A percentile compares a stretch with the other conserved stretches of the same genome.
phyloP scores from a whole-genome alignment of 1,140 invertebrate species.

The Acyrthosiphon pisum region DNA sequence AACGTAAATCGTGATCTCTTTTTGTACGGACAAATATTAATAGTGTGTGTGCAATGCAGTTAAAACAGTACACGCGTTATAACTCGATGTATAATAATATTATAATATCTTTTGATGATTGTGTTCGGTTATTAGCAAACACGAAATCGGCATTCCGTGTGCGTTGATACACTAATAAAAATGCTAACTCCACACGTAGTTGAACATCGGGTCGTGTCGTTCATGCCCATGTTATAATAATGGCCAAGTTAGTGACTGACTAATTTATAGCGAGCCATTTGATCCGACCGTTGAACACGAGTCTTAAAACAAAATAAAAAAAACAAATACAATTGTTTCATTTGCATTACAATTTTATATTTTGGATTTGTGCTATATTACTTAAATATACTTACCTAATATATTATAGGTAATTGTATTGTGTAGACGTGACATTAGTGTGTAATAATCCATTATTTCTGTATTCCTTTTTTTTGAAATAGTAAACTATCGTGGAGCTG shows the following conservation, averaged over 20 bases:
- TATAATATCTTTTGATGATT: neutral
- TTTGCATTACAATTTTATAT: neutral
- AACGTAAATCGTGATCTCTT: conserved; percentile 15
- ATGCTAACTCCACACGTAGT: neutral
- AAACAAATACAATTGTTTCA: neutral
- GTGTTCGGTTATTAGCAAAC: neutral
- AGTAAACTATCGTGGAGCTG: neutral
- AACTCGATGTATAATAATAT: neutral
- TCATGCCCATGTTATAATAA: neutral
- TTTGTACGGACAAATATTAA: neutral
- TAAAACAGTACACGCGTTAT: neutral
- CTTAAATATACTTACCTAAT: neutral
- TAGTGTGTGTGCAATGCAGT: neutral
- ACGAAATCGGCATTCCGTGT: neutral
- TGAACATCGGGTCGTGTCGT: neutral
- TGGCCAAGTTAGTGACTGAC: neutral
- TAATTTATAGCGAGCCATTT: neutral
- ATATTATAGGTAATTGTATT: neutral
- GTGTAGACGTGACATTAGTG: neutral
- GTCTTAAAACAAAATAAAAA: neutral
- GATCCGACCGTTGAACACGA: too few species aligned
- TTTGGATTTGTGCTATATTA: neutral
- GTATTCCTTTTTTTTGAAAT: neutral
- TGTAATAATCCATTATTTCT: neutral
- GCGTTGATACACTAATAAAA: neutral